phyloP scores from a whole-genome alignment of 1,140 invertebrate genomes.

The Armadillidium nasatum region DNA sequence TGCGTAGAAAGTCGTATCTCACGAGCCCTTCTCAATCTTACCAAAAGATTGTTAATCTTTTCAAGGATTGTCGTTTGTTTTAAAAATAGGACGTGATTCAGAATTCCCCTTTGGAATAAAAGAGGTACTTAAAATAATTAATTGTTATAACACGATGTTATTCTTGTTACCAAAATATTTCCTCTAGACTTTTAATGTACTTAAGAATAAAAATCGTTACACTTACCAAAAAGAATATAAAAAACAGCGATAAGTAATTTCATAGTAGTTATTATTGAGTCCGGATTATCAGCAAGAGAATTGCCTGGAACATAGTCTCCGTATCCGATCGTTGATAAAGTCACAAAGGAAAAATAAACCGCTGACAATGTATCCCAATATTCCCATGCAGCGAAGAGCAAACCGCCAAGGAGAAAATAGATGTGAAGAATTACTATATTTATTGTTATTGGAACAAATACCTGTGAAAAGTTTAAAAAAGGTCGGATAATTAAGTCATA shows the following conservation, averaged over 20 bases:
- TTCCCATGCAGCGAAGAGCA: slow-evolving; percentile 43
- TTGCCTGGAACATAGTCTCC: slow-evolving; percentile 53
- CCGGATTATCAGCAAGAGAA: slow-evolving; percentile 33
- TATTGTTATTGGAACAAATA: slow-evolving; percentile 44
- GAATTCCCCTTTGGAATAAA: no score
- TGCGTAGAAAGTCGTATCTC: no score
- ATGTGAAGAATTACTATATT: slow-evolving; percentile 52
- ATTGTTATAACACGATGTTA: not conserved
- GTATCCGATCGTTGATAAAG: slow-evolving; percentile 54
- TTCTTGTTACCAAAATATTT: no score
- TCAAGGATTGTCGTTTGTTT: no score
- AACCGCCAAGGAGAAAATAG: slow-evolving; percentile 52
- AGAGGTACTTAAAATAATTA: not conserved
- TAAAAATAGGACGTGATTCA: no score
- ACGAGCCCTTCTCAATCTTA: no score
- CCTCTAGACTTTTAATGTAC: no score
- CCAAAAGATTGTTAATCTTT: no score
- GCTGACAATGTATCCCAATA: slow-evolving; percentile 52
- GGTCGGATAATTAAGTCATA: no score
- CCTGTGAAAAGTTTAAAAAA: not conserved
- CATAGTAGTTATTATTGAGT: slow-evolving; percentile 45
- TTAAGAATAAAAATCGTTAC: not conserved
- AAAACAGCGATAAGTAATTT: slow-evolving; percentile 47
- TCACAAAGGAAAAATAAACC: slow-evolving; percentile 54
- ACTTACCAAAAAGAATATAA: slow-evolving; percentile 53